A percentile compares a stretch with the other conserved stretches of the same genome.
These are phyloP conservation scores for Erynnis tages DNA, from an alignment of 2,888 invertebrate species.

Conservation along the genomic window DNA sequence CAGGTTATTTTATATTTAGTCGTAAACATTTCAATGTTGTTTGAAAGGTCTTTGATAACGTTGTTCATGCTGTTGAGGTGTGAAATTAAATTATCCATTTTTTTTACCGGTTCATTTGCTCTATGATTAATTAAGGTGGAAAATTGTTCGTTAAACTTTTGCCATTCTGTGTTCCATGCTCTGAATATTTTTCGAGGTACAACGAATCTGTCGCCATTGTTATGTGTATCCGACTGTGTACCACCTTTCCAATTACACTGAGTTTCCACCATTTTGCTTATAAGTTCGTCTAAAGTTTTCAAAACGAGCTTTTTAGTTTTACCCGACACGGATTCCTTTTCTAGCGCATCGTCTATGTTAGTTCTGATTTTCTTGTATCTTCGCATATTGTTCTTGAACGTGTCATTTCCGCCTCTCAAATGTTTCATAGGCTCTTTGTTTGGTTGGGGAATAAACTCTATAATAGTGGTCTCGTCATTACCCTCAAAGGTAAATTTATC, in stretches of 20 bases:
- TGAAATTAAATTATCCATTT: not conserved
- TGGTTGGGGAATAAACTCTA: conserved; percentile 47
- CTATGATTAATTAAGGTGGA: not conserved
- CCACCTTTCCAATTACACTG: conserved; percentile 40
- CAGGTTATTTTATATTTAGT: conserved; percentile 48
- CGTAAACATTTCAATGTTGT: conserved; percentile 39
- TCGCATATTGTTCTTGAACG: conserved; percentile 40
- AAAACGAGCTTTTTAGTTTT: conserved; percentile 48
- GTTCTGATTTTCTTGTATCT: conserved; percentile 52
- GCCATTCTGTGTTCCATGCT: conserved; percentile 40
- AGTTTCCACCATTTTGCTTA: conserved; percentile 45
- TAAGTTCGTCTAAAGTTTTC: conserved; percentile 52
- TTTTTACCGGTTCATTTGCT: not conserved
- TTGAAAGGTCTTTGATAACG: conserved; percentile 33
- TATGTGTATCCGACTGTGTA: not conserved
- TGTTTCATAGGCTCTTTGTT: conserved; percentile 5
- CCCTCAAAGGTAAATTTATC: conserved; percentile 40
- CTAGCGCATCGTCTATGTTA: conserved; percentile 46
- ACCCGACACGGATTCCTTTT: conserved; percentile 47
- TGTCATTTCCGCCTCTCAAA: conserved; percentile 24
- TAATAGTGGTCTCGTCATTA: conserved; percentile 51
- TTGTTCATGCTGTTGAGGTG: conserved; percentile 7
- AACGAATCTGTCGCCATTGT: not conserved
- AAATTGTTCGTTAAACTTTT: conserved; percentile 39
- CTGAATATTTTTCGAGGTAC: conserved; percentile 24